Evolutionary conservation across 2,113 vertebrate species (phyloP), one percentile per base, ranked within the genome.

Genomic region (Paralichthys olivaceus): DNA sequence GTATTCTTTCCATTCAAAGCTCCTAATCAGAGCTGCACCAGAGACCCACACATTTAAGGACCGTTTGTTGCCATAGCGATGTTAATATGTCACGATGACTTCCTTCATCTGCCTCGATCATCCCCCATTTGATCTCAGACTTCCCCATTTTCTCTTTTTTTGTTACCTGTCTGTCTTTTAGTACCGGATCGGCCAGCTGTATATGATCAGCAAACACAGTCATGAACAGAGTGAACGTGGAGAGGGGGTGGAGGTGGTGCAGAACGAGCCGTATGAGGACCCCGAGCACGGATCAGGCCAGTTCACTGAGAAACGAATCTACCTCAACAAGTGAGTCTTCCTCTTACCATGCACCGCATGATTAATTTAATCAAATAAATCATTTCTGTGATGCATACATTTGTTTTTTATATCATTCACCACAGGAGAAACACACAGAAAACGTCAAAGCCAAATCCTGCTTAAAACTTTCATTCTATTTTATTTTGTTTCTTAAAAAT

Each of bases 201-300:
- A 98, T 71, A 98, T 98, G 97, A 98, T 98, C 94, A 98, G 97
- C 88, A 98, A 98, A 81, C 97, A 98, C 84, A 98, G 97, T 90
- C 95, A 98, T 20, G 97, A 98, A 53, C 97, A 98, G 92, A 98
- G 97, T 15, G 96, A 98, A 72, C 95, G 96, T 20, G 97, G 97
- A 13, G 97, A 98, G 85, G 97, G 97, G 0, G 97, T 98, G 80
- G 97, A 98, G 89, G 97, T 98, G 34, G 96, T 98, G 75, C 96
- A 97, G 91, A 98, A 98, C 0, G 95, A 98, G 55, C 97, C 96
- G 22, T 98, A 95, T 0, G 94, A 97, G 13, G 96, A 98, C 84
- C 96, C 97, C 7, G 93, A 95, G 85, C 96, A 98, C 0, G 97
- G 97, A 81, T 94, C 95, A 1, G 97, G 97, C 43, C 97, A 98